These are phyloP conservation scores for Connochaetes taurinus DNA, from an alignment of 2,113 vertebrate genomes.

Conservation along the genomic window DNA sequence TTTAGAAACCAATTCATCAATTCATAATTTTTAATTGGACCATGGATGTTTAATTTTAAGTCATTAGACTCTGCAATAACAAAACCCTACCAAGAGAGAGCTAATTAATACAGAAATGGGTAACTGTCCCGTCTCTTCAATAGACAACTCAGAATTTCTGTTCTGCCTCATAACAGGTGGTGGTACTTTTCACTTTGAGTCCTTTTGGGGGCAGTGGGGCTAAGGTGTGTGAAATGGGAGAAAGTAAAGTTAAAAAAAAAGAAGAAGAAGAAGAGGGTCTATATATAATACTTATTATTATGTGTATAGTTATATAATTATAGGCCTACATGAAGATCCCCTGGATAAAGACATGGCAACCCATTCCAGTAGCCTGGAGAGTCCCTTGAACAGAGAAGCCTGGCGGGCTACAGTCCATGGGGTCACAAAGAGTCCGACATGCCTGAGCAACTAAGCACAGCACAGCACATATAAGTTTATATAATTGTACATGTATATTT, in stretches of 20 bases:
- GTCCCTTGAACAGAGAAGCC: neutral
- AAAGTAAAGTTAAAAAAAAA: neutral
- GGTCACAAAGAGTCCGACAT: neutral
- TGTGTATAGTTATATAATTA: neutral
- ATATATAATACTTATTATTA: neutral
- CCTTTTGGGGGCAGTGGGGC: neutral
- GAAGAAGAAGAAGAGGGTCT: neutral
- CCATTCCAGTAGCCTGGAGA: neutral
- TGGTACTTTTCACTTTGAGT: neutral
- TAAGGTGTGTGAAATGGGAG: neutral
- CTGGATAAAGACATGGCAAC: neutral
- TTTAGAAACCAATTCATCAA: conserved; percentile 61
- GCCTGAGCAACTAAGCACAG: neutral
- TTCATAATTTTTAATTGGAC: conserved; percentile 53
- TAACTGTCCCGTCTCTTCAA: neutral
- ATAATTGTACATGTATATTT: neutral
- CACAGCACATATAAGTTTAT: neutral
- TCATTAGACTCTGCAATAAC: conserved; percentile 38
- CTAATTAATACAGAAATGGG: neutral
- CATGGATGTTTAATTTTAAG: conserved; percentile 48
- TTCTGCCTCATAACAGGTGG: conserved; percentile 1
- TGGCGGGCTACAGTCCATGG: neutral
- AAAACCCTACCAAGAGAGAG: conserved; percentile 13
- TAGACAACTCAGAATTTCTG: neutral
- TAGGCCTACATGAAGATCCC: neutral